phyloP scores from a whole-genome alignment of 2,113 vertebrate genomes.

The Uropsilus gracilis region DNA sequence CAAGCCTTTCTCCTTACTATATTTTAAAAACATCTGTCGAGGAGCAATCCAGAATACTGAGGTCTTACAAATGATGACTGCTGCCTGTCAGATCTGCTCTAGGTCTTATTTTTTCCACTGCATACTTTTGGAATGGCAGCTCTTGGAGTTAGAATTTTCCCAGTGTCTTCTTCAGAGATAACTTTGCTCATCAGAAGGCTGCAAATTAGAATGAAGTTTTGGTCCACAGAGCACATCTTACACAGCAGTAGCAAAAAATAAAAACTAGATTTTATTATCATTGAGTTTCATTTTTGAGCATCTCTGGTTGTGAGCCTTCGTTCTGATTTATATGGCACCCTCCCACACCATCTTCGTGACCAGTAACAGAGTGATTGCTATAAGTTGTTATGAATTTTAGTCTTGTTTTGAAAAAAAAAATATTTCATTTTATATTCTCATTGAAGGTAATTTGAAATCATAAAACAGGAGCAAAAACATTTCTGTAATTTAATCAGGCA shows the following conservation, averaged over 20 bases:
- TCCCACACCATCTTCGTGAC: not conserved
- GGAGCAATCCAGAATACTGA: constrained; percentile 55
- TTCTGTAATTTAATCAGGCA: constrained; percentile 26
- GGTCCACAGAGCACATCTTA: not conserved
- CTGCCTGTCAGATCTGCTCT: constrained; percentile 33
- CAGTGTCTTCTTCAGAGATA: constrained; percentile 14
- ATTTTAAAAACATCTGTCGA: constrained; percentile 38
- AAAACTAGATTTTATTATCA: not conserved
- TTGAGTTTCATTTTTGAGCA: not conserved
- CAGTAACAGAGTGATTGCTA: not conserved
- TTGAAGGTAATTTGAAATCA: not conserved
- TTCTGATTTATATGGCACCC: not conserved
- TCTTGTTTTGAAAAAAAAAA: not conserved
- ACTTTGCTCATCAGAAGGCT: not conserved
- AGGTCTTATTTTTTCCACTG: not conserved
- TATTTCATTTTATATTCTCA: constrained; percentile 34
- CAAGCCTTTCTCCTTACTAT: not conserved
- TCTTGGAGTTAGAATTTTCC: constrained; percentile 4
- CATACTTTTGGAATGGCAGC: not conserved
- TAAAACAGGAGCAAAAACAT: not conserved
- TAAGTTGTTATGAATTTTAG: not conserved
- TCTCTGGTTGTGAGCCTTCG: not conserved
- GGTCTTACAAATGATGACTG: constrained; percentile 34
- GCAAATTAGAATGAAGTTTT: not conserved
- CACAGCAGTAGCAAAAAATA: not conserved